Evolutionary conservation across 2,113 vertebrate species (phyloP).

Genomic region (Gallinago paraguaiae): DNA sequence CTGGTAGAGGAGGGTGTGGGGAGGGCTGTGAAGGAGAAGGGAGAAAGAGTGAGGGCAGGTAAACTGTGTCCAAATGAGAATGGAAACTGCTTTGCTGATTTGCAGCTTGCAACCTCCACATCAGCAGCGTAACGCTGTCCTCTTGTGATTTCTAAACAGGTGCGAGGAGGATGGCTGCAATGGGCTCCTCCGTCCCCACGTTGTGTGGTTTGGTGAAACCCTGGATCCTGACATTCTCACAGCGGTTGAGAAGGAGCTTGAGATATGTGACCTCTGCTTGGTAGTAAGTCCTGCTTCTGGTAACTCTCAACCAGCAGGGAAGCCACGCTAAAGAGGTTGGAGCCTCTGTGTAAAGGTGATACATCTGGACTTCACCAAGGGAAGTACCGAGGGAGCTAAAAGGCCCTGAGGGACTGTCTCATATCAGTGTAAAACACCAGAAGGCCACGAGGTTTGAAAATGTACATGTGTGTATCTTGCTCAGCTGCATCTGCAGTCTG

Average conservation of each 20-base stretch:
- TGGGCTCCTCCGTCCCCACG: constrained; percentile 90
- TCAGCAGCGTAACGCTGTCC: fast-evolving
- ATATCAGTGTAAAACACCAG: background rate
- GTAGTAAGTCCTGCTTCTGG: constrained; percentile 78
- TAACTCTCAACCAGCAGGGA: fast-evolving
- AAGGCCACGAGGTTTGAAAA: background rate
- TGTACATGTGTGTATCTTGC: fast-evolving
- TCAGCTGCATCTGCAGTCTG: background rate
- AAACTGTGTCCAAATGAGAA: fast-evolving
- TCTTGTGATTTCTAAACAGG: constrained; percentile 56
- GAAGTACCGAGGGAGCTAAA: background rate
- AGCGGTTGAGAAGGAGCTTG: constrained; percentile 89
- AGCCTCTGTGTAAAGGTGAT: background rate
- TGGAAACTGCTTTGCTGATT: fast-evolving
- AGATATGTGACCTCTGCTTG: constrained; percentile 93
- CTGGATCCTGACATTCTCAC: constrained; percentile 89
- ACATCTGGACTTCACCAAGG: background rate
- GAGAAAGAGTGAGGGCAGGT: background rate
- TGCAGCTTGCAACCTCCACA: fast-evolving
- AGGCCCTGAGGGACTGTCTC: background rate
- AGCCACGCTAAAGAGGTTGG: fast-evolving
- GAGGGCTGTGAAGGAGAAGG: background rate
- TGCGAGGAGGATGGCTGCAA: constrained; percentile 84
- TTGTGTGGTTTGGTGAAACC: constrained; percentile 96
- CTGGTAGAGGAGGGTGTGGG: background rate